A percentile compares a stretch with the other conserved stretches of the same genome.
These are phyloP conservation scores for Ypsolopha scabrella DNA, from an alignment of 2,888 invertebrate species.

Conservation along the genomic window DNA sequence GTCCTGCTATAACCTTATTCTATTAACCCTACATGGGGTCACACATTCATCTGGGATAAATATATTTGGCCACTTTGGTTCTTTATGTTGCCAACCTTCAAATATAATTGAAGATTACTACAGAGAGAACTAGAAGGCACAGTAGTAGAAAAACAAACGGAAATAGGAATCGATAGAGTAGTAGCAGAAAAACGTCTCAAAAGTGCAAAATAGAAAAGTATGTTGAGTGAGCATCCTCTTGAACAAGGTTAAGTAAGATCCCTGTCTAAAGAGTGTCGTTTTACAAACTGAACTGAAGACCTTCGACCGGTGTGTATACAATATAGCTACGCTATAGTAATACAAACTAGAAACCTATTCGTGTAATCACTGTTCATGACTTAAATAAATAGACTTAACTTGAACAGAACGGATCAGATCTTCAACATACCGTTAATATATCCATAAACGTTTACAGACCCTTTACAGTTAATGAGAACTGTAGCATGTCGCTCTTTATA, in stretches of 20 bases:
- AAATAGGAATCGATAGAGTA: conserved; percentile 5
- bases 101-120: conserved; percentile 13
- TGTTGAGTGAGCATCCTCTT: conserved; percentile 9
- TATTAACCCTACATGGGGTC: no score
- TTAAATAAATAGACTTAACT: conserved; percentile 17
- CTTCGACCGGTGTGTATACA: no score
- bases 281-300: no score
- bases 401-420: conserved; percentile 37
- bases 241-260: conserved; percentile 15
- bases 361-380: not conserved
- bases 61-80: no score
- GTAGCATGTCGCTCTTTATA: no score
- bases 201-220: conserved; percentile 8
- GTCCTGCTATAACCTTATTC: no score
- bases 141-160: conserved; percentile 44
- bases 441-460: no score
- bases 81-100: no score
- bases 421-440: no score
- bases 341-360: not conserved
- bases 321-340: not conserved
- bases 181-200: conserved; percentile 5
- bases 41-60: no score
- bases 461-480: no score
- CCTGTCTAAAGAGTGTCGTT: conserved; percentile 18
- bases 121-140: conserved; percentile 63